Conservation (phyloP, 2,888 invertebrate species). For the Dasypogon diadema region DNA sequence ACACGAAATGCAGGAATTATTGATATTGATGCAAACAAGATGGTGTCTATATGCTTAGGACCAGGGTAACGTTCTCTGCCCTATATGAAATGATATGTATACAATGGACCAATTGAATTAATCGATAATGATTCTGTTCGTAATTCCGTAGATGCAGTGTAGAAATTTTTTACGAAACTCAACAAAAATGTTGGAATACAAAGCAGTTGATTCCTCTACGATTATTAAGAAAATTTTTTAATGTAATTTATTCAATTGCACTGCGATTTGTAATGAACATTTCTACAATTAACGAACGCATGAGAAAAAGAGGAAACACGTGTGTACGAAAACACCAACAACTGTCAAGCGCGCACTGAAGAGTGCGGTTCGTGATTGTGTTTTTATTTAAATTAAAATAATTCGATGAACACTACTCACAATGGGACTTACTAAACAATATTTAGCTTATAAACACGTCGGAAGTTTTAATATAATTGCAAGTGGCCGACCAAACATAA, state of each 20-base stretch:
- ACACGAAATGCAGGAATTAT: too few species aligned
- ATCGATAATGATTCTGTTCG: slow-evolving; percentile 5
- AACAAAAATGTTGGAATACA: too few species aligned
- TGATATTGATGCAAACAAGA: slow-evolving; percentile 20
- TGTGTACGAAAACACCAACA: background rate
- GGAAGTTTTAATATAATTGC: slow-evolving; percentile 91
- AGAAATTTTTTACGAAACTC: too few species aligned
- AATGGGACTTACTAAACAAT: slow-evolving; percentile 95
- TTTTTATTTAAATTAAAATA: background rate
- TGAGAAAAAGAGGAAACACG: too few species aligned
- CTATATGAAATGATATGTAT: too few species aligned
- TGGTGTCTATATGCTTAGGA: slow-evolving; percentile 28
- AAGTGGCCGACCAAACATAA: slow-evolving; percentile 82
- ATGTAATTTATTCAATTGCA: too few species aligned
- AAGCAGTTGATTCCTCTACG: too few species aligned
- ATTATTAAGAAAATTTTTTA: too few species aligned
- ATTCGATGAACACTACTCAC: slow-evolving; percentile 55
- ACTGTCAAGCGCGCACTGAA: background rate
- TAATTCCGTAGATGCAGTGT: too few species aligned
- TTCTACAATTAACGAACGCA: too few species aligned
- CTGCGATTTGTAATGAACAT: too few species aligned
- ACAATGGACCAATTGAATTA: slow-evolving; percentile 19
- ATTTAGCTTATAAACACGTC: slow-evolving; percentile 86
- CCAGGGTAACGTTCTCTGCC: too few species aligned
- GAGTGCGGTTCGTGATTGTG: background rate